These are phyloP conservation scores for Neofelis nebulosa DNA, from an alignment of 2,113 vertebrate genomes.

Conservation along the genomic window DNA sequence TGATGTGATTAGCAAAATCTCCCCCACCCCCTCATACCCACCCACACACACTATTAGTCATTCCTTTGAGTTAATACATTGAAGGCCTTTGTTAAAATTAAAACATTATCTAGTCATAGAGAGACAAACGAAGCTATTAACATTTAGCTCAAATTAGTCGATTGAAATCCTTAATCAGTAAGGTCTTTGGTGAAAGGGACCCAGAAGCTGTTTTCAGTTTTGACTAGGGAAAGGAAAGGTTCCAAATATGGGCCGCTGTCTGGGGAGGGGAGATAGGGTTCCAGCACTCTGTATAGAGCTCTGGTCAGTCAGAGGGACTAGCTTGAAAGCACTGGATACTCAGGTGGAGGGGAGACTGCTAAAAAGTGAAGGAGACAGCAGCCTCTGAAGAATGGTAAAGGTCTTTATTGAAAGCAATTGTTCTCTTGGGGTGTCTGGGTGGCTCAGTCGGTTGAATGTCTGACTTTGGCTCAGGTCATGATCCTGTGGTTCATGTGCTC, in stretches of 20 bases:
- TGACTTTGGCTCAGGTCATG: too few relatives aligned
- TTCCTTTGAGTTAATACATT: constrained; percentile 69
- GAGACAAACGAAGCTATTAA: constrained; percentile 72
- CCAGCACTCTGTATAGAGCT: neutral
- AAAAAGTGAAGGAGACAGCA: neutral
- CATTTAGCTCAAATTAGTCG: constrained; percentile 63
- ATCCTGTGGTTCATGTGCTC: too few relatives aligned
- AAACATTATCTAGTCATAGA: constrained; percentile 73
- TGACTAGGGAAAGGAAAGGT: constrained; percentile 43
- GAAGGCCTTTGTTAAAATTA: constrained; percentile 70
- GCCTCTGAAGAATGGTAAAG: constrained; percentile 34
- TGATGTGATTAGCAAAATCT: constrained; percentile 72
- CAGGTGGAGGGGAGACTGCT: neutral
- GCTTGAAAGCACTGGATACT: neutral
- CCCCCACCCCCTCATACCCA: constrained; percentile 12
- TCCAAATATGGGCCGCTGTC: neutral
- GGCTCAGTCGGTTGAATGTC: too few relatives aligned
- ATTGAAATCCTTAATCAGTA: constrained; percentile 65
- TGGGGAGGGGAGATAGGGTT: neutral
- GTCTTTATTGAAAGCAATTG: constrained; percentile 35
- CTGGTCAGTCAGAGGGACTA: neutral
- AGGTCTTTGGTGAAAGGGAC: constrained; percentile 53
- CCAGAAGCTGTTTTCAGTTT: constrained; percentile 44
- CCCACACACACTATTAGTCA: constrained; percentile 66
- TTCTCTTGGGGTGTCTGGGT: neutral